Conservation (phyloP, 2,113 vertebrate species). For the Barnardius zonarius region DNA sequence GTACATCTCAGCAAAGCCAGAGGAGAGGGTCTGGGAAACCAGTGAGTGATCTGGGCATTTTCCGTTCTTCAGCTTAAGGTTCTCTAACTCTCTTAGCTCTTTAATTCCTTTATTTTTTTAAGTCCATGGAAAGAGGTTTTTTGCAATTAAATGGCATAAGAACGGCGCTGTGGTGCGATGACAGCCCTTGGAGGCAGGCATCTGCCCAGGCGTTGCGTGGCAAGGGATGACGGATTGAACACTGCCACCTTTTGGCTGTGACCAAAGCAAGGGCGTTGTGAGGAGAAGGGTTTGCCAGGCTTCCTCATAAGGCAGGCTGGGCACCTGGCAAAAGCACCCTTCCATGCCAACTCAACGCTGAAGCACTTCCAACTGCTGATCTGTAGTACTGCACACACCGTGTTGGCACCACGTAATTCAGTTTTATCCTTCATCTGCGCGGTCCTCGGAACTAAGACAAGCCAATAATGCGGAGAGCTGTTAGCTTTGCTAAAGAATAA, state of each 20-base stretch:
- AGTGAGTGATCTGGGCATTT: neutral
- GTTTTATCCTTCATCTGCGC: neutral
- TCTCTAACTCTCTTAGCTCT: slow-evolving; percentile 17
- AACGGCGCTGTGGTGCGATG: neutral
- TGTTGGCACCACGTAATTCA: neutral
- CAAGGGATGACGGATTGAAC: slow-evolving; percentile 61
- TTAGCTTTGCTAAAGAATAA: slow-evolving; percentile 52
- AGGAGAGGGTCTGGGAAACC: neutral
- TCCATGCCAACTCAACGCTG: neutral
- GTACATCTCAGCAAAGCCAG: neutral
- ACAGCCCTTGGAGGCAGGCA: neutral
- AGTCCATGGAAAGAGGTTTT: neutral
- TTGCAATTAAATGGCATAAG: neutral
- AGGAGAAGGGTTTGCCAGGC: neutral
- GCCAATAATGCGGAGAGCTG: slow-evolving; percentile 33
- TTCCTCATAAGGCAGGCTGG: neutral
- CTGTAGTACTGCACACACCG: neutral
- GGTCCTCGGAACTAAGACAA: neutral
- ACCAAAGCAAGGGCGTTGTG: neutral
- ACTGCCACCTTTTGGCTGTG: slow-evolving; percentile 72
- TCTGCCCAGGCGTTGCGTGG: neutral
- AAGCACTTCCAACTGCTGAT: neutral
- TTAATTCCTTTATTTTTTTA: slow-evolving; percentile 14
- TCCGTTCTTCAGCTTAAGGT: neutral
- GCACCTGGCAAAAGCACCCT: neutral